A percentile compares a stretch with the other conserved stretches of the same genome.
Evolutionary conservation across 2,888 invertebrate genomes (phyloP).

Genomic region (Meiosimyza platycephala): DNA sequence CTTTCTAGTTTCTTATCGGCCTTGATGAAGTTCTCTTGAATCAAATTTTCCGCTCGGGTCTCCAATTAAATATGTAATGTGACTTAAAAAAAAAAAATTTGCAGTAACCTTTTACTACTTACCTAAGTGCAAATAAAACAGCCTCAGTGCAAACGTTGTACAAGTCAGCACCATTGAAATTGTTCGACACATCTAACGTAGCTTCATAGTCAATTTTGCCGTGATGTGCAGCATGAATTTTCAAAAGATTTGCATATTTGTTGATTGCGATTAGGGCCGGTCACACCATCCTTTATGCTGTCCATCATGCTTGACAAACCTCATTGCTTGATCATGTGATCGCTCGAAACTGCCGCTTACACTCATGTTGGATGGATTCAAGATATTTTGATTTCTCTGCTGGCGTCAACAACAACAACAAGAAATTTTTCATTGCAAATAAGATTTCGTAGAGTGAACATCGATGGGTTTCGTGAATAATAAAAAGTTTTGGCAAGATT

Average conservation of each 20-base stretch:
- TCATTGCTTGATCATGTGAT: no score
- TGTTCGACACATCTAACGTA: constrained; percentile 97
- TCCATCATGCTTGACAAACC: no score
- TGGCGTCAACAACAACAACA: no score
- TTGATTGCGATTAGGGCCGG: no score
- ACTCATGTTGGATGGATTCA: no score
- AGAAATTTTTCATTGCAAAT: no score
- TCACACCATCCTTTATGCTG: no score
- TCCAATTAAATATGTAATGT: constrained; percentile 53
- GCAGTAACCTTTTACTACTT: constrained; percentile 27
- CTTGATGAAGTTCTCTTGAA: constrained; percentile 99
- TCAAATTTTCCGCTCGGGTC: constrained; percentile 95
- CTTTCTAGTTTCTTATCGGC: constrained; percentile 99
- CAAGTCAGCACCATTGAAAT: constrained; percentile 98
- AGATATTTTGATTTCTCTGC: no score
- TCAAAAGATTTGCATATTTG: constrained; percentile 72
- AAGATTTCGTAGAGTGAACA: no score
- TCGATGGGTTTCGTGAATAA: no score
- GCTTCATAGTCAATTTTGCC: constrained; percentile 99
- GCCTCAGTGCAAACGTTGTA: constrained; percentile 99
- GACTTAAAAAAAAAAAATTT: neutral
- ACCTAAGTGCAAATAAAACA: constrained; percentile 96
- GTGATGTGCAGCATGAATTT: constrained; percentile 97
- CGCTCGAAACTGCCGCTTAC: no score
- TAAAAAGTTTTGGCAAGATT: no score